phyloP scores from a whole-genome alignment of 2,113 vertebrate species.

The Gavia stellata region DNA sequence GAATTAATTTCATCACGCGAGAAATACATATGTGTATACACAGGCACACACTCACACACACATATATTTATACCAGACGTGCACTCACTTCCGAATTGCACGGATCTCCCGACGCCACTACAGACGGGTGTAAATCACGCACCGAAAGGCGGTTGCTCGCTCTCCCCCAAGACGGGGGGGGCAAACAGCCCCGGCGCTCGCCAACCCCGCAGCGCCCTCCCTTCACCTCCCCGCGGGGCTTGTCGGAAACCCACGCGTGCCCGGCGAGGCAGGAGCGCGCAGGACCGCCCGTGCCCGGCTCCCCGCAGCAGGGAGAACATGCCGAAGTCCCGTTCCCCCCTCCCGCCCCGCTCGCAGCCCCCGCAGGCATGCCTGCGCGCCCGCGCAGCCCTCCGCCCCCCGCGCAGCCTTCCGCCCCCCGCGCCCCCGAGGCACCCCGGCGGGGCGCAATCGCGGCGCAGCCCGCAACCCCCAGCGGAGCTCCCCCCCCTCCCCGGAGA shows the following conservation, averaged over 20 bases:
- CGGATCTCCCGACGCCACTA: slow-evolving; percentile 31
- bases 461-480: not conserved
- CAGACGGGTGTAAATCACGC: slow-evolving; percentile 42
- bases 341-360: not conserved
- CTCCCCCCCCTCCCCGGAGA: not conserved
- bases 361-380: not conserved
- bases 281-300: not conserved
- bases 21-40: not conserved
- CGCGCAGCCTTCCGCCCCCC: not conserved
- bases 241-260: slow-evolving; percentile 24
- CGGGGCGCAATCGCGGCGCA: not conserved
- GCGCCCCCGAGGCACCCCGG: not conserved
- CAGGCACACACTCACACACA: not conserved
- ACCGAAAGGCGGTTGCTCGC: not conserved
- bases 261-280: not conserved
- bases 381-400: not conserved
- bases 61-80: not conserved
- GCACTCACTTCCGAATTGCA: slow-evolving; percentile 66
- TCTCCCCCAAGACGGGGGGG: not conserved
- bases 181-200: not conserved
- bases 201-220: not conserved
- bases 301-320: not conserved
- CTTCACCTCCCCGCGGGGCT: not conserved
- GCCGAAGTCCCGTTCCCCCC: not conserved
- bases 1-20: not conserved